phyloP scores from a whole-genome alignment of 1,140 invertebrate genomes.

The Calosoma granatense region DNA sequence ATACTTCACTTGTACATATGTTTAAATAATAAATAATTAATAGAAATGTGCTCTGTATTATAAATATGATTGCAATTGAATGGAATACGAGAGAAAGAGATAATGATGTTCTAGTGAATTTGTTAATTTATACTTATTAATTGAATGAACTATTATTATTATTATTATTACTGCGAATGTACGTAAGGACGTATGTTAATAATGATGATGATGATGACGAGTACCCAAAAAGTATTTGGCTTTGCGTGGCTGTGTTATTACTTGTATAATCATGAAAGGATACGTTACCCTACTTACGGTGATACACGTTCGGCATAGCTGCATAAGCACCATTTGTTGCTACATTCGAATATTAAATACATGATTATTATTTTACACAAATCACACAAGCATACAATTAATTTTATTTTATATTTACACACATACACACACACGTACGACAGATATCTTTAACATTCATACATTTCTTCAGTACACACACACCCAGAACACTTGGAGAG shows the following conservation, averaged over 20 bases:
- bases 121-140: conserved; percentile 22
- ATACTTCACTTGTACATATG: conserved; percentile 11
- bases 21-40: conserved; percentile 10
- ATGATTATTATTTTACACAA: no score
- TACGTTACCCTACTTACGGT: conserved; percentile 26
- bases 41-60: conserved; percentile 11
- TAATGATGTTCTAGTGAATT: conserved; percentile 26
- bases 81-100: conserved; percentile 17
- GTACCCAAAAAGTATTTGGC: conserved; percentile 33
- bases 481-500: no score
- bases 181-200: no score
- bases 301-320: conserved; percentile 25
- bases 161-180: no score
- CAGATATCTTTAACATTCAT: no score
- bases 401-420: no score
- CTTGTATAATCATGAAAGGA: conserved; percentile 25
- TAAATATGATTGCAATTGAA: conserved; percentile 15
- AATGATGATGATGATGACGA: conserved; percentile 18
- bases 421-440: no score
- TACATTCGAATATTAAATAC: no score
- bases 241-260: conserved; percentile 35
- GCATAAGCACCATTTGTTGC: conserved; percentile 23
- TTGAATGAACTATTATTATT: no score
- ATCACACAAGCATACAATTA: no score
- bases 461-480: no score